Base-by-base conservation (phyloP, 2,113 vertebrate species). In the Corydoras maculifer region DNA sequence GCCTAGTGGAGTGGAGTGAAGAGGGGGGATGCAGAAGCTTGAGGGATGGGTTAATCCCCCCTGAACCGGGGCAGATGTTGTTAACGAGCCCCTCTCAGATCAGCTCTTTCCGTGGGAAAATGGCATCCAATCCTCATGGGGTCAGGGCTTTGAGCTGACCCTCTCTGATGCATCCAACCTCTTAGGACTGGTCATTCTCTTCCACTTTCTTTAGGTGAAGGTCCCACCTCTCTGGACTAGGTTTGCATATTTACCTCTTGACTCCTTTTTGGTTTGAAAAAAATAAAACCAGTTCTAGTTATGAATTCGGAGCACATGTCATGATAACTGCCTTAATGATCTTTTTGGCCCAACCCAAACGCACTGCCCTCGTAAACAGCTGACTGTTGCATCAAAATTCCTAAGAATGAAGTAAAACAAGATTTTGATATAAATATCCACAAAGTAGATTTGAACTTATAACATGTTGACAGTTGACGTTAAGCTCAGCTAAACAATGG, bases 41-140 rank as follows among this genome's bases (percentile, higher is more conserved):
- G 87, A 68, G 71, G 70, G 75, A 79, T 63, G 67, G 80, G 68
- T 76, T 79, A 82, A 90, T 88, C 88, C 87, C 84, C 77, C 78
- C 86, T 90, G 88, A 90, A 90, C 86, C 76, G 84, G 87, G 87
- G 90, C 90, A 90, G 89, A 90, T 90, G 90, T 89, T 87, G 84
- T 89, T 88, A 90, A 90, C 86, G 83, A 91, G 87, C 85, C 87
- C 81, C 85, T 86, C 85, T 88, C 86, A 90, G 88, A 87, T 89
- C 84, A 82, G 82, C 88, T 88, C 87, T 82, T 80, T 84, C 84
- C 87, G 88, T 90, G 88, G 88, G 89, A 91, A 89, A 91, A 87
- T 84, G 82, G 86, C 86, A 87, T 87, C 84, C 88, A 90, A 88
- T 88, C 88, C 87, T 88, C 80, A 81, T 82, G 85, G 87, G 87